Conservation (phyloP, 1,140 invertebrate species). For the Thaumetopoea pityocampa region DNA sequence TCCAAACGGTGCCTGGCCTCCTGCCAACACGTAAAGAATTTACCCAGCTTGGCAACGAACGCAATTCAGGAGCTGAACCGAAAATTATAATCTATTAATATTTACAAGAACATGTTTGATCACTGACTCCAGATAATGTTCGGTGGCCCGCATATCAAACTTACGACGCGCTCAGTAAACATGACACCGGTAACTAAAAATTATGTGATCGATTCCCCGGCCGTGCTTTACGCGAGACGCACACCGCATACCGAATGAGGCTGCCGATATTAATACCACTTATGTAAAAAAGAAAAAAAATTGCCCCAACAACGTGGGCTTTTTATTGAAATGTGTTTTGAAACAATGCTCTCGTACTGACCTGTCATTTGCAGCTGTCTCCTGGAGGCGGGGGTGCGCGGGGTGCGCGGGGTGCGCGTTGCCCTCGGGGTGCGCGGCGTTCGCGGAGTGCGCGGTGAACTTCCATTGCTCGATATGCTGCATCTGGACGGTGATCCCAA, state of each 20-base stretch:
- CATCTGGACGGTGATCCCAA: slow-evolving; percentile 56
- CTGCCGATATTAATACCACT: slow-evolving; percentile 5
- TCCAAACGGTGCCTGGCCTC: no score
- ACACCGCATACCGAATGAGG: slow-evolving; percentile 15
- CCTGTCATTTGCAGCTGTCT: slow-evolving; percentile 72
- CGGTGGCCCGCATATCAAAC: slow-evolving; percentile 15
- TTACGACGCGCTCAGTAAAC: slow-evolving; percentile 8
- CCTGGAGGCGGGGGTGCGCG: slow-evolving; percentile 61
- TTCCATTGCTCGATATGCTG: slow-evolving; percentile 34
- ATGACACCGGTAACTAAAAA: slow-evolving; percentile 12
- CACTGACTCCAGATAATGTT: no score
- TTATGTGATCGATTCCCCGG: slow-evolving; percentile 7
- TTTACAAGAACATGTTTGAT: no score
- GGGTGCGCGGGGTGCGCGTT: slow-evolving; percentile 55
- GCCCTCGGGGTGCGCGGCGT: slow-evolving; percentile 54
- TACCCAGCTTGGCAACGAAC: no score
- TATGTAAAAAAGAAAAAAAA: slow-evolving; percentile 9
- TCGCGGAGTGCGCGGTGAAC: slow-evolving; percentile 52
- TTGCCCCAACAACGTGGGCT: slow-evolving; percentile 5
- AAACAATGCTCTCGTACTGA: slow-evolving; percentile 21
- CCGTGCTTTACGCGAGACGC: slow-evolving; percentile 12
- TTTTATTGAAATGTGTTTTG: not conserved
- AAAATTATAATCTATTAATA: no score
- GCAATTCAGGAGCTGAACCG: no score
- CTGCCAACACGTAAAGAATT: no score